Base-by-base conservation (phyloP, 2,888 invertebrate genomes). In the Tenthredo amoena region DNA sequence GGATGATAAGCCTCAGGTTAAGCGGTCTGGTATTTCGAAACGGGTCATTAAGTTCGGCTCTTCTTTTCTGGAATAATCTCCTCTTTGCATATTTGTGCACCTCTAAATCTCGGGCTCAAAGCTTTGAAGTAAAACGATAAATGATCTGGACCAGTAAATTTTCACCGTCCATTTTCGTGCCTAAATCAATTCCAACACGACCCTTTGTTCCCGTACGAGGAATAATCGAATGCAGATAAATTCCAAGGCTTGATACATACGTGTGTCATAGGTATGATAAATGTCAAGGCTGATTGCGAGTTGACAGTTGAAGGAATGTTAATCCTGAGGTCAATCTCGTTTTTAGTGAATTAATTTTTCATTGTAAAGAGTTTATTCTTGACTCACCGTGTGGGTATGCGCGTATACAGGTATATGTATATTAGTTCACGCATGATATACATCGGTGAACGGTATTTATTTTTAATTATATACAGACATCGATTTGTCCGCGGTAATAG, bases 261-360 rank as follows among this genome's bases (percentile, higher is more conserved):
- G 4, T 26, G 47, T 43, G 37, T n/a, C 7, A 18, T 74, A 37
- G 18, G 21, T 12, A 40, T 40, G n/a, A 4, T 77, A 77, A 77
- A 77, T 77, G 77, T 77, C 77, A 77, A 77, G 77, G 77, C 77
- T 31, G 31, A 18, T 55, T 77, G 4, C n/a, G 12, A 31, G 55
- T 55, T 31, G 77, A 77, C 55, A 55, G 31, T 26, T 18, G 31
- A 77, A 55, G 55, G 34, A 9, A 77, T 34, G 47, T n/a, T n/a
- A 15, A 50, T 43, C 10, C n/a, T 55, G 31, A 55, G 31, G 31
- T 77, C 34, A 50, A 10, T 50, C 31, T 21, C 1, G 21, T 12
- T 4, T 21, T 37, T 34, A 15, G n/a, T 43, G n/a, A 72, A 72
- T n/a, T 68, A 18, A 68, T 68, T 68, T 65, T 31, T 34, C 12